Evolutionary conservation across 2,113 vertebrate species (phyloP).

Genomic region (Vulpes vulpes): DNA sequence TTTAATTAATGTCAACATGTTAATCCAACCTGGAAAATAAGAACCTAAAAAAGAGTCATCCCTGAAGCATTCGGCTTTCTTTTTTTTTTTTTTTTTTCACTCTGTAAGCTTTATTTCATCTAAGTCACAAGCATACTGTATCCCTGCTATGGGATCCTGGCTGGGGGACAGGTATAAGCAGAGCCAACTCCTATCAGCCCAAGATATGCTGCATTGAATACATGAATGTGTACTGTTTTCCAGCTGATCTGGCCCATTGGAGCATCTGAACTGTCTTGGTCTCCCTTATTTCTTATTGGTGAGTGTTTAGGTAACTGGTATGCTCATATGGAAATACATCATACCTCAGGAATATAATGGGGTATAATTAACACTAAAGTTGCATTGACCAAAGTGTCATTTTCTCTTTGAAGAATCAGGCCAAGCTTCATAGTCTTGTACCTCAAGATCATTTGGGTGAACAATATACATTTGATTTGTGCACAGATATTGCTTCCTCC

Average conservation of each 20-base stretch:
- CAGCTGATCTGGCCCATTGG: background rate
- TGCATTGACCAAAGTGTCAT: background rate
- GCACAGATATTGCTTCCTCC: background rate
- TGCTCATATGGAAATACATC: accelerated
- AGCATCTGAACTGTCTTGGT: accelerated
- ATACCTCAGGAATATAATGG: too few relatives aligned
- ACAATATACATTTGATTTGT: background rate
- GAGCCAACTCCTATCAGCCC: too few relatives aligned
- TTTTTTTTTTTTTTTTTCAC: background rate
- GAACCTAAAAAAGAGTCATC: background rate
- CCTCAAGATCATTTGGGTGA: background rate
- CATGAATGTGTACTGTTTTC: too few relatives aligned
- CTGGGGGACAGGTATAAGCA: background rate
- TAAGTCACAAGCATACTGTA: accelerated
- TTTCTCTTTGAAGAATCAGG: background rate
- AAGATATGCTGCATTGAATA: accelerated
- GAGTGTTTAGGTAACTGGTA: too few relatives aligned
- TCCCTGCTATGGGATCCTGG: background rate
- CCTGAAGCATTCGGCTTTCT: background rate
- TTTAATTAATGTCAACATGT: background rate
- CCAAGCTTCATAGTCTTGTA: background rate
- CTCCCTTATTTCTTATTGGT: background rate
- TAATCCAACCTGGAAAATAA: background rate
- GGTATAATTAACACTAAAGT: background rate
- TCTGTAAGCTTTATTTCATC: background rate